phyloP scores from a whole-genome alignment of 1,140 invertebrate genomes.

The Aphis gossypii region DNA sequence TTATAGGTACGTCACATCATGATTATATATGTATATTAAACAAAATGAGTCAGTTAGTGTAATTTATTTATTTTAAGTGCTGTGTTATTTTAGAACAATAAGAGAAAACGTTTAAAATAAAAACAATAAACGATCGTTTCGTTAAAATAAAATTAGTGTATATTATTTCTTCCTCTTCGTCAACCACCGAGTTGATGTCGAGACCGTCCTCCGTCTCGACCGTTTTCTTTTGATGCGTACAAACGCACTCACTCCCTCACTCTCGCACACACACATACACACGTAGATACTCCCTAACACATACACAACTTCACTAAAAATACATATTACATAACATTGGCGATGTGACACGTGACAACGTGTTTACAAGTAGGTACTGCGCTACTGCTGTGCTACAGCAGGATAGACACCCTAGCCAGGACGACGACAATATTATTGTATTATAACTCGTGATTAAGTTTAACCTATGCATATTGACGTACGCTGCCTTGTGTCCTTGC shows the following conservation, averaged over 20 bases:
- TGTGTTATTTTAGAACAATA: conserved; percentile 55
- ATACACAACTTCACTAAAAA: not conserved
- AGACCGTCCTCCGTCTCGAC: not conserved
- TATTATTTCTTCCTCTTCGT: not conserved
- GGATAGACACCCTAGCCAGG: too few species aligned
- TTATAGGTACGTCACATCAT: not conserved
- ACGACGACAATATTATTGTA: too few species aligned
- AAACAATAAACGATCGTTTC: conserved; percentile 43
- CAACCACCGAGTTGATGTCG: not conserved
- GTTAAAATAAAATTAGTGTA: not conserved
- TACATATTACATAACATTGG: not conserved
- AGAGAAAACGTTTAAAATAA: conserved; percentile 47
- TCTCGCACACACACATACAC: not conserved
- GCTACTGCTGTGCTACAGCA: too few species aligned
- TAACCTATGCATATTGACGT: not conserved
- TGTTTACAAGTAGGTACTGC: too few species aligned
- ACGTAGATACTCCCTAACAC: too few species aligned
- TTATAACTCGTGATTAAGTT: not conserved
- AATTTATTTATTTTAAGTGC: conserved; percentile 50
- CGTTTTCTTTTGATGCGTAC: not conserved
- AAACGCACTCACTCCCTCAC: too few species aligned
- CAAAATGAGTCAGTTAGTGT: conserved; percentile 41
- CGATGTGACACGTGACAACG: too few species aligned
- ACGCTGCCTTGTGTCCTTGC: not conserved
- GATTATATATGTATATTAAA: not conserved